Evolutionary conservation across 2,797 vertebrate species (phyloP), one percentile per base, ranked within the genome.

Genomic region (Myotis planiceps): DNA sequence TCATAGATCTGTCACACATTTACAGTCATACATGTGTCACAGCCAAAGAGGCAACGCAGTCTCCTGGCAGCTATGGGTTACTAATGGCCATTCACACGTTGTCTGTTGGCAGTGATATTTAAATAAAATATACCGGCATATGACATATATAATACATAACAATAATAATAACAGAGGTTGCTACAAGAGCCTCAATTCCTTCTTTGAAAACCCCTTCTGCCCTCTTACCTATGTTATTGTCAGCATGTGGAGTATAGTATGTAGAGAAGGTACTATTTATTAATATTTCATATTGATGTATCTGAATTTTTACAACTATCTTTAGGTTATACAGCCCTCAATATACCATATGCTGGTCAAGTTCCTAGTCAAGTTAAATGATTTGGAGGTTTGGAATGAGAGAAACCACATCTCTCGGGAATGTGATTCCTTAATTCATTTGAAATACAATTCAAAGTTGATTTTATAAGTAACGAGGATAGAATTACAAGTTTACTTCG

Each of bases 391-490:
- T 85, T 88, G n/a, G 71, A 80, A 55, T 55, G 4, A 89, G 23
- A 81, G 81, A 78, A 60, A 92, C 55, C 55, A 95, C 13, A 71
- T 88, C 34, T 51, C 47, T 79, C 82, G 63, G 34, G 63, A 94
- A 88, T 39, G 18, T 32, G 12, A 72, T 51, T 65, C 29, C 55
- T 88, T 75, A 69, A 86, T 88, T 85, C n/a, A 66, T 78, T 80
- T 96, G 85, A 95, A 92, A 92, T 84, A 81, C 6, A 85, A 90
- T 88, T 95, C 53, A 74, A 79, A 79, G n/a, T 95, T 92, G 91
- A 65, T 95, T 96, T 92, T 92, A 72, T 39, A 95, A 88, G 42
- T 79, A 90, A 93, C 34, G 51, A 83, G 49, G 32, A 89, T 91
- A 90, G 53, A 92, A 92, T 95, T 90, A 88, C 55, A 94, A 84